Conservation (phyloP, 2,113 vertebrate species). For the Hippocampus zosterae region DNA sequence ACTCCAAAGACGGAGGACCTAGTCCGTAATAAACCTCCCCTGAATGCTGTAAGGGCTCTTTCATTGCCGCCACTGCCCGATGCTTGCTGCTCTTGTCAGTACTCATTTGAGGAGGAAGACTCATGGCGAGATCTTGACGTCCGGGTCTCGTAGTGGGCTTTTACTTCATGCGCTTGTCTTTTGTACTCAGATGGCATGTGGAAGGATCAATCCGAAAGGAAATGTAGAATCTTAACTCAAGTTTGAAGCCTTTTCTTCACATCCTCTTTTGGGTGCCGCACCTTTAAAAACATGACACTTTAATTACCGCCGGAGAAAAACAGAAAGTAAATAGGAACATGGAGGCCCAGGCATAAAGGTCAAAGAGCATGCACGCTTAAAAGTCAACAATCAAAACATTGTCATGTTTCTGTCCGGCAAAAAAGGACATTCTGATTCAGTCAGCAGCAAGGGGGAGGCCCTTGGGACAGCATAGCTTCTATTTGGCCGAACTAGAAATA, state of each 20-base stretch:
- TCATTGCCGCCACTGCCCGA: constrained; percentile 68
- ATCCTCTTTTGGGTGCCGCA: constrained; percentile 49
- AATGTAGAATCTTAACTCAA: constrained; percentile 54
- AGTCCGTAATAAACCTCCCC: constrained; percentile 82
- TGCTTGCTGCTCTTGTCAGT: constrained; percentile 82
- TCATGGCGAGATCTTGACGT: constrained; percentile 71
- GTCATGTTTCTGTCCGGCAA: constrained; percentile 9
- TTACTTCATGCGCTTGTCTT: constrained; percentile 26
- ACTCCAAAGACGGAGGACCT: constrained; percentile 74
- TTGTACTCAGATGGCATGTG: constrained; percentile 43
- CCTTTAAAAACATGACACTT: constrained; percentile 46
- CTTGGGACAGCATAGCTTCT: constrained; percentile 47
- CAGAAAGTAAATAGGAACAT: constrained; percentile 48
- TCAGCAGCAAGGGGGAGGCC: constrained; percentile 37
- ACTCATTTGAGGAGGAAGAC: constrained; percentile 87
- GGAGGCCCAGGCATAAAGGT: constrained; percentile 46
- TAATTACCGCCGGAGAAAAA: constrained; percentile 21
- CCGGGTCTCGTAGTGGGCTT: constrained; percentile 31
- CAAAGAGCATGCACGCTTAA: constrained; percentile 2
- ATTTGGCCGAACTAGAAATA: constrained; percentile 75
- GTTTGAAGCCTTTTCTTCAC: constrained; percentile 52
- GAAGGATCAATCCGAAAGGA: constrained; percentile 57
- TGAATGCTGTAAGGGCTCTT: constrained; percentile 77
- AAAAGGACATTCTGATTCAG: constrained; percentile 7
- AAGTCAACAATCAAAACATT: constrained; percentile 2